These are phyloP conservation scores for Acanthurus leucopareius DNA, from an alignment of 2,797 vertebrate genomes.

Conservation along the genomic window DNA sequence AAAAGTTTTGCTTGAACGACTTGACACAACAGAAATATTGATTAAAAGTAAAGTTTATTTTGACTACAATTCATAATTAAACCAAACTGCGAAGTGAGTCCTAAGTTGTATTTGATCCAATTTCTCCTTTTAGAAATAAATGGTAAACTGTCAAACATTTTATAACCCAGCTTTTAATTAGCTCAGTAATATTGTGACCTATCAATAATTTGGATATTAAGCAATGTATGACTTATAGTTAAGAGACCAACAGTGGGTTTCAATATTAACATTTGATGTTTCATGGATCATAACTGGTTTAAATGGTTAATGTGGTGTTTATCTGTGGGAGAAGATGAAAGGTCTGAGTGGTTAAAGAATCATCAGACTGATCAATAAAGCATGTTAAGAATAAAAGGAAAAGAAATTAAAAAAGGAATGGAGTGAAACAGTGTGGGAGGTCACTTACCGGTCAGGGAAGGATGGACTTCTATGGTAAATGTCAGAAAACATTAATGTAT, in stretches of 20 bases:
- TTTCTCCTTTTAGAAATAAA: too few relatives aligned
- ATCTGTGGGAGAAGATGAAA: slow-evolving; percentile 37
- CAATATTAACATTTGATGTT: background rate
- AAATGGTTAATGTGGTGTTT: slow-evolving; percentile 55
- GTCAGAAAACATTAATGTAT: slow-evolving; percentile 2
- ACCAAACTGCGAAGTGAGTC: too few relatives aligned
- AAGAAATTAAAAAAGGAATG: slow-evolving; percentile 27
- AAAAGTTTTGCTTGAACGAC: too few relatives aligned
- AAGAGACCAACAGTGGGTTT: background rate
- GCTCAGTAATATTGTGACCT: background rate
- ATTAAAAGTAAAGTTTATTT: too few relatives aligned
- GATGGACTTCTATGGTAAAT: slow-evolving; percentile 40
- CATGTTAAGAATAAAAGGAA: slow-evolving; percentile 26
- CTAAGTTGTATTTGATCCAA: too few relatives aligned
- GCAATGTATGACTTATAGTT: background rate
- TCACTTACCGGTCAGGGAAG: slow-evolving; percentile 41
- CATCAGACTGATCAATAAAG: slow-evolving; percentile 71
- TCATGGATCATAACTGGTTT: slow-evolving; percentile 40
- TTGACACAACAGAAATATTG: too few relatives aligned
- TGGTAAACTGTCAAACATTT: background rate
- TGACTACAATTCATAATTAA: too few relatives aligned
- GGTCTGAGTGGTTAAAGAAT: slow-evolving; percentile 62
- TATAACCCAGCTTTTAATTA: background rate
- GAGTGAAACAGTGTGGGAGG: slow-evolving; percentile 31
- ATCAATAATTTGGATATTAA: background rate